phyloP scores from a whole-genome alignment of 2,797 vertebrate genomes.

The Girardinus metallicus region DNA sequence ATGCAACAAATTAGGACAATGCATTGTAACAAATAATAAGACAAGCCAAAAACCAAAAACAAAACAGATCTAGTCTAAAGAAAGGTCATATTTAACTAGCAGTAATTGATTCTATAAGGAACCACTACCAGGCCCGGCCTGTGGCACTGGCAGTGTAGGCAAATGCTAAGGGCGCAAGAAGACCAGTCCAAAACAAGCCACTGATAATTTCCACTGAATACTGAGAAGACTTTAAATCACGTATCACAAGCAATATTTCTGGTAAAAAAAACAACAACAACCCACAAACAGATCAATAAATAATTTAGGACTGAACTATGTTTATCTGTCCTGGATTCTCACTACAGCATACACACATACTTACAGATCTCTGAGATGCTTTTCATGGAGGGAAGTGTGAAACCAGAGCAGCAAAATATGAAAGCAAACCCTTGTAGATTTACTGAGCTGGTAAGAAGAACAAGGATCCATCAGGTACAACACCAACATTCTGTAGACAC shows the following conservation, averaged over 20 bases:
- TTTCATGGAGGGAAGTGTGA: conserved; percentile 41
- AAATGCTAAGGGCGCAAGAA: too few species aligned
- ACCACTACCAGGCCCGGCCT: too few species aligned
- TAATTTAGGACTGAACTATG: neutral
- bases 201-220: neutral
- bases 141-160: too few species aligned
- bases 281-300: neutral
- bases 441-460: conserved; percentile 31
- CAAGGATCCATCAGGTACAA: conserved; percentile 39
- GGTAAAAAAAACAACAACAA: neutral
- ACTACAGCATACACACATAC: conserved; percentile 1
- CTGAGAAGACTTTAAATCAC: neutral
- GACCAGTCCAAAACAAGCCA: neutral
- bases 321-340: neutral
- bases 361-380: neutral
- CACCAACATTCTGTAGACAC: conserved; percentile 21
- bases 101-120: neutral
- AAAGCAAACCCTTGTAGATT: conserved; percentile 58
- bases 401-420: conserved; percentile 35
- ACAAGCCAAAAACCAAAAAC: neutral
- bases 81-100: neutral
- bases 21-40: neutral
- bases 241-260: neutral
- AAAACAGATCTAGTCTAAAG: neutral
- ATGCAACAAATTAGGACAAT: neutral